Conservation (phyloP, 2,797 vertebrate genomes). For the Pelobates cultripes region DNA sequence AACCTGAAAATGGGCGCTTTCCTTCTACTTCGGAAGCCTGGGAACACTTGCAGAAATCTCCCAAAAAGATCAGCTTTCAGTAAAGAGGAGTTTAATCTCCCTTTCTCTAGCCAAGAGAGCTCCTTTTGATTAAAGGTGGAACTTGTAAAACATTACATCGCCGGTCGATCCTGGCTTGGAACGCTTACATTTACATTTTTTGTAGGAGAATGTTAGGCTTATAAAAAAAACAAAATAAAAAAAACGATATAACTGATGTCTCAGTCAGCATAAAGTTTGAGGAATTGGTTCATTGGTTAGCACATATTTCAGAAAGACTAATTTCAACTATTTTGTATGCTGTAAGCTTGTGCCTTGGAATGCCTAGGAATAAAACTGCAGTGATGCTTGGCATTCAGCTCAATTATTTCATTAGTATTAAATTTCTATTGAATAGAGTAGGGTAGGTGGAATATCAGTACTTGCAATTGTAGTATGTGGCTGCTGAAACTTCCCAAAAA, state of each 20-base stretch:
- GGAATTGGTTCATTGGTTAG: neutral
- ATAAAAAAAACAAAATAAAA: too few species aligned
- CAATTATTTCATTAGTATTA: too few species aligned
- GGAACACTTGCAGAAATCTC: conserved; percentile 46
- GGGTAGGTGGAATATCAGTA: too few species aligned
- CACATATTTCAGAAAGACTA: neutral
- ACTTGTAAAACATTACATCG: conserved; percentile 34
- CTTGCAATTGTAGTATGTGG: too few species aligned
- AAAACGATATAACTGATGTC: neutral
- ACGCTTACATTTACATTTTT: neutral
- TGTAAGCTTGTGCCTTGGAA: too few species aligned
- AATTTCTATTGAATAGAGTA: too few species aligned
- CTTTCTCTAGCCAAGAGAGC: conserved; percentile 21
- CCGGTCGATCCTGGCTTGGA: conserved; percentile 7
- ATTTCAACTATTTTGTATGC: too few species aligned
- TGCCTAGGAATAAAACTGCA: too few species aligned
- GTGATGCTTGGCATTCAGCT: too few species aligned
- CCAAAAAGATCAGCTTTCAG: conserved; percentile 44
- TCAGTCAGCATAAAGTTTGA: neutral
- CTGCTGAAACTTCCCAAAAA: too few species aligned
- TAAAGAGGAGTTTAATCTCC: conserved; percentile 44
- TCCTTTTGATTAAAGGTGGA: conserved; percentile 38
- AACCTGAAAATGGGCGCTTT: conserved; percentile 37
- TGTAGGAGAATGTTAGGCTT: conserved; percentile 6
- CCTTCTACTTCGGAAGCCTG: conserved; percentile 44